Evolutionary conservation across 1,140 invertebrate genomes (phyloP).

Genomic region (silkworm (Bombyx mori)): ASM3026992v2 NC_085118.1:673501-674000

Average conservation of each 20-base stretch:
- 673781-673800: constrained; percentile 73
- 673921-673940: too few species aligned
- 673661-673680: constrained; percentile 64
- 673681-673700: constrained; percentile 88
- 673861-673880: too few species aligned
- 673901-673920: too few species aligned
- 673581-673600: constrained; percentile 66
- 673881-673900: too few species aligned
- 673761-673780: constrained; percentile 83
- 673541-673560: constrained; percentile 75
- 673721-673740: constrained; percentile 80
- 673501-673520: constrained; percentile 82
- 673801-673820: constrained; percentile 72
- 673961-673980: too few species aligned
- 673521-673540: constrained; percentile 85
- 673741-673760: constrained; percentile 81
- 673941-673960: too few species aligned
- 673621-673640: constrained; percentile 75
- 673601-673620: constrained; percentile 63
- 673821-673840: constrained; percentile 86
- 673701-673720: constrained; percentile 84
- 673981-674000: too few species aligned
- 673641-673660: constrained; percentile 71
- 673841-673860: constrained; percentile 57
- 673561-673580: constrained; percentile 43